Evolutionary conservation across 2,113 vertebrate species (phyloP).

Genomic region (Peromyscus polionotus): DNA sequence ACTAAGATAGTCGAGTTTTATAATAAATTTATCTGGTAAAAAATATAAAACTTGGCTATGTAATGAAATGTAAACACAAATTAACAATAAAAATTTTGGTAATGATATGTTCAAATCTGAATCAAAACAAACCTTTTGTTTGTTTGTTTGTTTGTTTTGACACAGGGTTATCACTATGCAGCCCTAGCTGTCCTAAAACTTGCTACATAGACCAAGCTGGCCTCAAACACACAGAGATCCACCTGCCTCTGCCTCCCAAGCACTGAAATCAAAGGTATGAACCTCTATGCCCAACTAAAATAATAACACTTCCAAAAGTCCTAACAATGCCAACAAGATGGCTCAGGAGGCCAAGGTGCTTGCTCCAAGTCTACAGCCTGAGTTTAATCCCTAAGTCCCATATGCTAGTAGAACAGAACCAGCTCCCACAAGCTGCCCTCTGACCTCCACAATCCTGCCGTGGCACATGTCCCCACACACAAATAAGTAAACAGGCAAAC

Average conservation of each 20-base stretch:
- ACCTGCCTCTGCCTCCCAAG: neutral
- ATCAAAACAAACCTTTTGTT: conserved; percentile 22
- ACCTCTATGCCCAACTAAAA: neutral
- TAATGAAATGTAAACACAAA: conserved; percentile 32
- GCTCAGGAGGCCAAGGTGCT: neutral
- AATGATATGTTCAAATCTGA: conserved; percentile 37
- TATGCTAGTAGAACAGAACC: neutral
- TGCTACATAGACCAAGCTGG: neutral
- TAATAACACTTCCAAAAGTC: neutral
- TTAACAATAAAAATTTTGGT: neutral
- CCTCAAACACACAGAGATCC: neutral
- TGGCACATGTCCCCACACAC: neutral
- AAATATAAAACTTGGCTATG: neutral
- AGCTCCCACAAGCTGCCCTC: neutral
- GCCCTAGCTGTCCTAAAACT: neutral
- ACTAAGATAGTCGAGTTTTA: neutral
- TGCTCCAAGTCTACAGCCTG: neutral
- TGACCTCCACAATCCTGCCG: neutral
- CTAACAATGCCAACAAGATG: neutral
- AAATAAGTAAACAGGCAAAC: neutral
- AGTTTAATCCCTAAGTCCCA: neutral
- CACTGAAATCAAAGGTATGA: neutral
- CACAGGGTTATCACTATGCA: neutral
- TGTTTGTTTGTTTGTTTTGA: neutral
- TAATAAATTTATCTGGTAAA: neutral